Evolutionary conservation across 2,888 invertebrate species (phyloP), one percentile per base, ranked within the genome.

Genomic region (Acrobasis consociella): DNA sequence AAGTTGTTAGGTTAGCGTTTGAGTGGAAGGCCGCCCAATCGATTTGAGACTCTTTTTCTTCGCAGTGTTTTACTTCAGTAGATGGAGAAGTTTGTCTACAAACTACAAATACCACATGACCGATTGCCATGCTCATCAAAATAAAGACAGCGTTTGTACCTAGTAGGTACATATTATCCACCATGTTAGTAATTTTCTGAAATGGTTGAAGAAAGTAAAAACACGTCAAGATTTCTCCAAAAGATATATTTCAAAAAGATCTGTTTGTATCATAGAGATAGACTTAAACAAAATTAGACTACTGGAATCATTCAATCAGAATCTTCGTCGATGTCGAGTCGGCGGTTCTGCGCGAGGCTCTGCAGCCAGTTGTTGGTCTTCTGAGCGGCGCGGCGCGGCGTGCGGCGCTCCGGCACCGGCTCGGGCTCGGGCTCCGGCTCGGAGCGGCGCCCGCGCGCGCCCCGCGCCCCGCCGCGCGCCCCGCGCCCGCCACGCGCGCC

Each of bases 371-470:
- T 75, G 50, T 74, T 74, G 9, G 83, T 79, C 69, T 83, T 86
- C 71, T 85, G 86, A 7, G 88, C 86, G 46, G 89, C 89, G 55
- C 89, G 85, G 46, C 89, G 87, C 62, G 89, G 90, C 55, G 89
- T 88, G 72, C 89, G 85, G 64, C 89, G 89, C 73, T 87, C 68
- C 64, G 72, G 65, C 49, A 70, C 60, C 53, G 74, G 71, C 61
- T 66, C 55, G 63, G 71, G 60, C 76, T 72, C 65, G 69, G 77
- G 77, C 65, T 80, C 80, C 5, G 76, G 72, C 59, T 67, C 68
- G 60, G 64, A 38, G 69, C 64, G 65, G 71, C 61, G 42, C 11
- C 38, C 75, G 52, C 64, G 62, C 52, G 64, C 16, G 65, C 63
- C 37, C 68, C 70, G 55, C 60, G 51, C 42, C 62, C 67, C 68